phyloP scores from a whole-genome alignment of 2,113 vertebrate species.

The Phalacrocorax brasilianus region DNA sequence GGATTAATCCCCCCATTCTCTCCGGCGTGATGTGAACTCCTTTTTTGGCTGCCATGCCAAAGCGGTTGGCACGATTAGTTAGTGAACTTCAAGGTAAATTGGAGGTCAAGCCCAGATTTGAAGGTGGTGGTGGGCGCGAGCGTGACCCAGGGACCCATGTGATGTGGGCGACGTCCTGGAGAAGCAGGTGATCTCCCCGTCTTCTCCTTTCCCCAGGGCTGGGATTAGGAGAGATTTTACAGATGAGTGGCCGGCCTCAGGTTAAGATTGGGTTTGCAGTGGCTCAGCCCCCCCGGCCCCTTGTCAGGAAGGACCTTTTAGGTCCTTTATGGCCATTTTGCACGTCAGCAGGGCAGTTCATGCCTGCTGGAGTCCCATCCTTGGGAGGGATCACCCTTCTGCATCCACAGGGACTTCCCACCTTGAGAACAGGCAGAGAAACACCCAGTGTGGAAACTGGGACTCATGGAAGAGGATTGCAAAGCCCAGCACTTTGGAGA shows the following conservation, averaged over 20 bases:
- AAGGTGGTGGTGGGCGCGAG: neutral
- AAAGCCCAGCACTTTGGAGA: neutral
- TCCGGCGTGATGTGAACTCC: neutral
- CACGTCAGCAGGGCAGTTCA: accelerated
- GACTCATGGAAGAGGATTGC: accelerated
- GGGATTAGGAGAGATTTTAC: slow-evolving; percentile 62
- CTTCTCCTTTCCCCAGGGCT: slow-evolving; percentile 15
- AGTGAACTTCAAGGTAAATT: slow-evolving; percentile 32
- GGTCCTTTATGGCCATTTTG: neutral
- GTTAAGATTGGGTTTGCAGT: neutral
- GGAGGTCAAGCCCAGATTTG: slow-evolving; percentile 65
- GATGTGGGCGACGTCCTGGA: neutral
- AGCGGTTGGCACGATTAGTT: neutral
- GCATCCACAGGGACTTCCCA: neutral
- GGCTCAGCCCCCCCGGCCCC: neutral
- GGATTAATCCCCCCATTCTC: neutral
- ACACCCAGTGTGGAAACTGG: neutral
- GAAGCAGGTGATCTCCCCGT: slow-evolving; percentile 24
- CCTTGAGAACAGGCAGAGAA: neutral
- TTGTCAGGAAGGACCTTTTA: neutral
- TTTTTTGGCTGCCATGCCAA: neutral
- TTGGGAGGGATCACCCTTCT: neutral
- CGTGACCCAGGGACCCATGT: slow-evolving; percentile 23
- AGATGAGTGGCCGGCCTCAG: neutral
- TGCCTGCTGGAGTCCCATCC: accelerated